phyloP scores from a whole-genome alignment of 2,888 invertebrate genomes.

The Clanis bilineata region DNA sequence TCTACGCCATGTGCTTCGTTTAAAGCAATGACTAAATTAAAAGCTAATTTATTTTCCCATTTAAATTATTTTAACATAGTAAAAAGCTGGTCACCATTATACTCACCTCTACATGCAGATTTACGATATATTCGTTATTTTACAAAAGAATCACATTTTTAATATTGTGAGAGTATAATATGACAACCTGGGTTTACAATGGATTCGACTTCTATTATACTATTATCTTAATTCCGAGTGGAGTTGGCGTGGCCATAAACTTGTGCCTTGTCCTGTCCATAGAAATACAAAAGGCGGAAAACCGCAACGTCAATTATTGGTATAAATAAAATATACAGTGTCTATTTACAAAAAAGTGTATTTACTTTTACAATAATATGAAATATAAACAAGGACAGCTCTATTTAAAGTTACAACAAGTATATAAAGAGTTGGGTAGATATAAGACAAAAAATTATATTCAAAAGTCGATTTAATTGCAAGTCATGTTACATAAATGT shows the following conservation, averaged over 20 bases:
- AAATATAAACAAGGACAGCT: not conserved
- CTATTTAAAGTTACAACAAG: not conserved
- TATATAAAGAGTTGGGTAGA: not conserved
- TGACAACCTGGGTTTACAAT: conserved; percentile 34
- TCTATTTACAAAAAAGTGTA: not conserved
- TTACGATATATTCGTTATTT: too few species aligned
- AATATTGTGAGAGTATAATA: not conserved
- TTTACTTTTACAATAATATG: not conserved
- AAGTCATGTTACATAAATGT: not conserved
- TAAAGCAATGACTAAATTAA: too few species aligned
- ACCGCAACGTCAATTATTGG: conserved; percentile 15
- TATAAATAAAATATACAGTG: conserved; percentile 6
- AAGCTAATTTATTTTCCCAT: too few species aligned
- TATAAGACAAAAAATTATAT: not conserved
- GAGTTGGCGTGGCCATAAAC: conserved; percentile 56
- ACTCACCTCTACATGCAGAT: too few species aligned
- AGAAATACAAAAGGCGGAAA: conserved; percentile 32
- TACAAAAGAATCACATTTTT: too few species aligned
- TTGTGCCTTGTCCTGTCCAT: conserved; percentile 35
- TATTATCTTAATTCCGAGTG: conserved; percentile 50
- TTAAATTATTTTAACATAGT: too few species aligned
- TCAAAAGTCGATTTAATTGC: not conserved
- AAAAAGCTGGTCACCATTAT: too few species aligned
- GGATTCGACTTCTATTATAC: conserved; percentile 37
- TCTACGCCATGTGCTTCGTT: too few species aligned